Conservation (phyloP, 2,888 invertebrate genomes). For the Camponotus fellah region DNA sequence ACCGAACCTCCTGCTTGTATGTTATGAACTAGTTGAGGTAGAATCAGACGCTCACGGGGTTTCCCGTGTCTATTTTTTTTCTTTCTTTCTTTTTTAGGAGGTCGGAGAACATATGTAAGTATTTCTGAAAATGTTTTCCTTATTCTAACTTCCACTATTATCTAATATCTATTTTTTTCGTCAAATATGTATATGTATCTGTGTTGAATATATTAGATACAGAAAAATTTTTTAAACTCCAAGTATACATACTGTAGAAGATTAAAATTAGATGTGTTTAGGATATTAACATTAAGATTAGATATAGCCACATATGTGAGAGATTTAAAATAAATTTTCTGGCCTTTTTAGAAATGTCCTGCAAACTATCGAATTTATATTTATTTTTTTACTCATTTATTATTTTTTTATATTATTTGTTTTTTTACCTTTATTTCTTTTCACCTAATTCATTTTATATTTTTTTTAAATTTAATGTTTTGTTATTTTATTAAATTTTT, state of each 20-base stretch:
- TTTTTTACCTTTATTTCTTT: neutral
- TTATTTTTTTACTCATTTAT: neutral
- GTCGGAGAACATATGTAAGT: conserved; percentile 20
- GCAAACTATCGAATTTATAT: neutral
- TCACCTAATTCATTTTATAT: neutral
- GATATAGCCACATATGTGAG: neutral
- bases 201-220: conserved; percentile 12
- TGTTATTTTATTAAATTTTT: conserved; percentile 7
- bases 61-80: conserved; percentile 13
- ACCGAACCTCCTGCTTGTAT: neutral
- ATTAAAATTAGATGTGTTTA: no score
- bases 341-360: neutral
- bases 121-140: neutral
- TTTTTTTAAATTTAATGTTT: neutral
- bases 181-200: neutral
- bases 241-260: neutral
- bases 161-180: conserved; percentile 22
- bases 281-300: neutral
- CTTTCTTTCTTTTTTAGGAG: conserved; percentile 18
- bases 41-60: conserved; percentile 33
- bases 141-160: conserved; percentile 31
- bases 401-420: neutral
- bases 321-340: neutral
- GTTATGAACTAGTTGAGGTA: conserved; percentile 33
- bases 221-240: neutral